These are phyloP conservation scores for Elymnias hypermnestra DNA, from an alignment of 1,140 invertebrate species.

Conservation along the genomic window DNA sequence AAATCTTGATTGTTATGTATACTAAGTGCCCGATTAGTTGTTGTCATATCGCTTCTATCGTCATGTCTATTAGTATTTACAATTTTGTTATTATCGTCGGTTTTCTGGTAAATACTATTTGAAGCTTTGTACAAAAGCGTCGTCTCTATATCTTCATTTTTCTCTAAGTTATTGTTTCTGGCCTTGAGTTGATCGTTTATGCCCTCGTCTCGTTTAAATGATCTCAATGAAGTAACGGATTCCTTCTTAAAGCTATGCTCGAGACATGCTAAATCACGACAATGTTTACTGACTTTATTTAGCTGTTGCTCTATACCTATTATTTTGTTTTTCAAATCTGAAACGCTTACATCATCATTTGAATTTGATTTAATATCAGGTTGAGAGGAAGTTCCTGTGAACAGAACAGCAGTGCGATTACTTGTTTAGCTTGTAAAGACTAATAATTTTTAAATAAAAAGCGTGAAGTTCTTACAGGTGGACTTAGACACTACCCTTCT, in stretches of 20 bases:
- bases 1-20: slow-evolving; percentile 11
- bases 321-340: slow-evolving; percentile 52
- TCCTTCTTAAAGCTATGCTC: slow-evolving; percentile 26
- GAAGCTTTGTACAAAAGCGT: slow-evolving; percentile 41
- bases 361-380: slow-evolving; percentile 46
- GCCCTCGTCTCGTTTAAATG: slow-evolving; percentile 2
- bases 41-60: slow-evolving; percentile 13
- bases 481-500: too few relatives aligned
- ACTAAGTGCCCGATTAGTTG: not conserved
- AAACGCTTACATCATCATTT: slow-evolving; percentile 43
- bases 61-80: slow-evolving; percentile 7
- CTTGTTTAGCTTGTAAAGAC: too few relatives aligned
- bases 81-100: slow-evolving; percentile 26
- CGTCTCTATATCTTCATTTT: slow-evolving; percentile 29
- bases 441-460: too few relatives aligned
- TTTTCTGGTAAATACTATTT: slow-evolving; percentile 26
- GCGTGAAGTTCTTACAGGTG: too few relatives aligned
- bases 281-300: slow-evolving; percentile 44
- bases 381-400: slow-evolving; percentile 48
- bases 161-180: too few relatives aligned
- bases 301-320: slow-evolving; percentile 47
- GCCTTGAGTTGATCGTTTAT: slow-evolving; percentile 18
- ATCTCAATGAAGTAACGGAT: not conserved
- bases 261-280: slow-evolving; percentile 29
- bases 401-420: not conserved